Percentiles rank a stretch among this genome's conserved stretches.
These are phyloP conservation scores for Lutjanus argentimaculatus DNA, from an alignment of 2,797 vertebrate genomes.

Conservation along the genomic window DNA sequence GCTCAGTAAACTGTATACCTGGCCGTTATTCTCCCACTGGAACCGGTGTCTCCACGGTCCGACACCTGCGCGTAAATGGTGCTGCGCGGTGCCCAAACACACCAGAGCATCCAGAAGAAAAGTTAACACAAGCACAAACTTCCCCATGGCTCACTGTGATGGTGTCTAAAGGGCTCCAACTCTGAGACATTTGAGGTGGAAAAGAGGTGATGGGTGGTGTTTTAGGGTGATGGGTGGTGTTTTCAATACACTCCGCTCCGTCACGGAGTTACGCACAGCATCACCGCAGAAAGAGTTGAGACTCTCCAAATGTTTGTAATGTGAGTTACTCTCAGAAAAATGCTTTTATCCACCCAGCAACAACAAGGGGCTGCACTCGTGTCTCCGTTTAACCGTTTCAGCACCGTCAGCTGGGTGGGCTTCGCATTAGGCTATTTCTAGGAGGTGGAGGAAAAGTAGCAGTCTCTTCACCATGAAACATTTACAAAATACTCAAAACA, in stretches of 20 bases:
- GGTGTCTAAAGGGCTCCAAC: conserved; percentile 15
- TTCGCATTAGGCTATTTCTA: background rate
- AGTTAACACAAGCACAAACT: conserved; percentile 43
- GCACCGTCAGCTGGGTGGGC: background rate
- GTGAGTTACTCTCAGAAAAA: conserved; percentile 26
- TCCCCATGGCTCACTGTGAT: conserved; percentile 69
- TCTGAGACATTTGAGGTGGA: conserved; percentile 5
- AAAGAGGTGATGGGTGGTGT: no score
- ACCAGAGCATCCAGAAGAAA: conserved; percentile 63
- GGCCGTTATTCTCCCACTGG: conserved; percentile 86
- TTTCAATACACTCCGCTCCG: conserved; percentile 37
- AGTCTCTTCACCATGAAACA: background rate
- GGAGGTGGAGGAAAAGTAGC: background rate
- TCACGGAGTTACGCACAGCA: conserved; percentile 63
- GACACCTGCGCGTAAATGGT: conserved; percentile 48
- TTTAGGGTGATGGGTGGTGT: conserved; percentile 38
- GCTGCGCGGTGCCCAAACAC: conserved; percentile 71
- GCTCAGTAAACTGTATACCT: conserved; percentile 83
- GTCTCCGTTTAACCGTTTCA: conserved; percentile 29
- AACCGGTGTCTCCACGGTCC: conserved; percentile 84
- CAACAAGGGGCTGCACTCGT: background rate
- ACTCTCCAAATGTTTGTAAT: conserved; percentile 12
- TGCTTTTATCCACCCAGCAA: conserved; percentile 24
- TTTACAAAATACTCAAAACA: background rate
- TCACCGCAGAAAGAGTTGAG: conserved; percentile 29